A percentile compares a stretch with the other conserved stretches of the same genome.
These are phyloP conservation scores for Conus betulinus DNA, from an alignment of 1,140 invertebrate genomes.

Conservation along the genomic window DNA sequence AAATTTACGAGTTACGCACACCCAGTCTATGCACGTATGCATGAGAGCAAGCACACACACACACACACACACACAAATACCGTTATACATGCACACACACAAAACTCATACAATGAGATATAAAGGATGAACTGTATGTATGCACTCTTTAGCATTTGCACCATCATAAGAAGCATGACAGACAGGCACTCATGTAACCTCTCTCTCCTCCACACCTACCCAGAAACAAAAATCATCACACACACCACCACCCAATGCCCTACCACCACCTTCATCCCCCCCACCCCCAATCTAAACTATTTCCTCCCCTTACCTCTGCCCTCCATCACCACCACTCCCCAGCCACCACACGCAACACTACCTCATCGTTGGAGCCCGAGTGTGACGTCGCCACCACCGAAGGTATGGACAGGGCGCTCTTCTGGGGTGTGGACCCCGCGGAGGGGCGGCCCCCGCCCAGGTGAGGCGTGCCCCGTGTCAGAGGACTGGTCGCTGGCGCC, in stretches of 20 bases:
- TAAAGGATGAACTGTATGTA: too few species aligned
- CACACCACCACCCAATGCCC: not conserved
- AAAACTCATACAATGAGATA: not conserved
- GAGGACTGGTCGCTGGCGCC: slow-evolving; percentile 2
- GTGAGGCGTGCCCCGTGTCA: not conserved
- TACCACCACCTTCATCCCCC: not conserved
- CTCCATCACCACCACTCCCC: not conserved
- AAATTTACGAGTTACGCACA: too few species aligned
- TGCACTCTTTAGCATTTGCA: too few species aligned
- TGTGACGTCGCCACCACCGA: not conserved
- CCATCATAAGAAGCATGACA: not conserved
- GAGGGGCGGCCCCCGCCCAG: not conserved
- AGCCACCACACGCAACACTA: not conserved
- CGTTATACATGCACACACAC: not conserved
- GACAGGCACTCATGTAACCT: not conserved
- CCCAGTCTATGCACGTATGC: too few species aligned
- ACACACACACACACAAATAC: slow-evolving; percentile 16
- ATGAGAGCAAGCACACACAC: not conserved
- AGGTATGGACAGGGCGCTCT: not conserved
- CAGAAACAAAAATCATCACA: not conserved
- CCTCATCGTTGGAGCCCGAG: not conserved
- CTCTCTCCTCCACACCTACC: not conserved
- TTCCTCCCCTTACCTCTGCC: too few species aligned
- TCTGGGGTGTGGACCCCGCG: not conserved
- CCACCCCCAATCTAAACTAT: not conserved